phyloP scores from a whole-genome alignment of 2,113 vertebrate species.

The Megaleporinus macrocephalus region DNA sequence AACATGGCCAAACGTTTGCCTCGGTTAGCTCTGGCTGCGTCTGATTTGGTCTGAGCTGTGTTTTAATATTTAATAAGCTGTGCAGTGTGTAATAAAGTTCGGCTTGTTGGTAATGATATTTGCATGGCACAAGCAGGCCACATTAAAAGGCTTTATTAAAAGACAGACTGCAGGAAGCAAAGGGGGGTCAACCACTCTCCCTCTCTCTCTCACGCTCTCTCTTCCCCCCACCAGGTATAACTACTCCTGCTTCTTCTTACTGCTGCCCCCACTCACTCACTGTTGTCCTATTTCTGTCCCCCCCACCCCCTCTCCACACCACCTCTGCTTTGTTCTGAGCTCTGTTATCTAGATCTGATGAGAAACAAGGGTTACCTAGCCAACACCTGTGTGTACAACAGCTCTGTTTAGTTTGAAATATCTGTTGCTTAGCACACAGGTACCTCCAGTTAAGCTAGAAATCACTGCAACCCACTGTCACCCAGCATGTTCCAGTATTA shows the following conservation, averaged over 20 bases:
- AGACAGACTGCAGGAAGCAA: constrained; percentile 32
- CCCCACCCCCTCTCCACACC: constrained; percentile 15
- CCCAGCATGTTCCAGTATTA: no score
- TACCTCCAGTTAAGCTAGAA: constrained; percentile 4
- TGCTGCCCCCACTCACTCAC: not conserved
- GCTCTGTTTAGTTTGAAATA: constrained; percentile 52
- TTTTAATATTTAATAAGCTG: constrained; percentile 57
- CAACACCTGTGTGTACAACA: constrained; percentile 43
- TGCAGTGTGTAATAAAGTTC: constrained; percentile 40
- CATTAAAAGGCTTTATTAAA: constrained; percentile 57
- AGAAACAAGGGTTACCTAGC: constrained; percentile 46
- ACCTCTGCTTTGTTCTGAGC: constrained; percentile 26
- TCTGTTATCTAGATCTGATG: constrained; percentile 47
- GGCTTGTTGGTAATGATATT: constrained; percentile 56
- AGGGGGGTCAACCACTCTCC: not conserved
- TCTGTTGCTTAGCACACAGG: constrained; percentile 47
- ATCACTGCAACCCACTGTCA: not conserved
- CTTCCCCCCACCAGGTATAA: constrained; percentile 2
- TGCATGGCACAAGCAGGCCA: constrained; percentile 50
- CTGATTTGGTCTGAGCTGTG: constrained; percentile 37
- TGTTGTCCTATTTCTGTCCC: constrained; percentile 5
- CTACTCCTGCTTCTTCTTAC: constrained; percentile 4
- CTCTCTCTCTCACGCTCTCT: not conserved
- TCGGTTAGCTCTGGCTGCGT: constrained; percentile 20
- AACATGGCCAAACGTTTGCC: constrained; percentile 20